A percentile compares a stretch with the other conserved stretches of the same genome.
Evolutionary conservation across 2,113 vertebrate genomes (phyloP).

Genomic region (Scortum barcoo): DNA sequence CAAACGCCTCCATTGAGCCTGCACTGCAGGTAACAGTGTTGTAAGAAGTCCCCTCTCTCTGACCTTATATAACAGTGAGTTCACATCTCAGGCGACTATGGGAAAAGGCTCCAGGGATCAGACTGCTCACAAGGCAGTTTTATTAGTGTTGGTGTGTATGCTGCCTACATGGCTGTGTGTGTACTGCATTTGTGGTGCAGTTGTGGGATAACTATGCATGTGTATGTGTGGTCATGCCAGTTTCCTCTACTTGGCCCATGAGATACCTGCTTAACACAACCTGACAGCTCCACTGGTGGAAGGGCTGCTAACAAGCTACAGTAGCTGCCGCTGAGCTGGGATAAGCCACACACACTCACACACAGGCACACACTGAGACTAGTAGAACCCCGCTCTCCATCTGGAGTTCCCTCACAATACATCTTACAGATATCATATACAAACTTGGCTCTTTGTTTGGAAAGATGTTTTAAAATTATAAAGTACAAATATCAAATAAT

Average conservation of each 20-base stretch:
- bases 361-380: conserved; percentile 4
- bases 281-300: conserved; percentile 63
- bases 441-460: neutral
- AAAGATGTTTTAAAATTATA: neutral
- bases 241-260: conserved; percentile 33
- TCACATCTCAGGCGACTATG: conserved; percentile 4
- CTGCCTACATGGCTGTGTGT: conserved; percentile 5
- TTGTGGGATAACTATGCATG: conserved; percentile 3
- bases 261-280: conserved; percentile 42
- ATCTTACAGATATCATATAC: neutral
- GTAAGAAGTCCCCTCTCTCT: neutral
- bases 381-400: neutral
- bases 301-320: conserved; percentile 50
- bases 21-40: conserved; percentile 20
- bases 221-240: neutral
- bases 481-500: too few species aligned
- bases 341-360: neutral
- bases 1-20: neutral
- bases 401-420: neutral
- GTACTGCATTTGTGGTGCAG: neutral
- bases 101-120: conserved; percentile 32
- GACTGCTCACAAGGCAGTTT: conserved; percentile 37
- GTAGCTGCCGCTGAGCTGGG: conserved; percentile 18
- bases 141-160: conserved; percentile 7
- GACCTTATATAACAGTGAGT: conserved; percentile 34